These are phyloP conservation scores for Teleogryllus occipitalis DNA, from an alignment of 1,140 invertebrate species.

Conservation along the genomic window DNA sequence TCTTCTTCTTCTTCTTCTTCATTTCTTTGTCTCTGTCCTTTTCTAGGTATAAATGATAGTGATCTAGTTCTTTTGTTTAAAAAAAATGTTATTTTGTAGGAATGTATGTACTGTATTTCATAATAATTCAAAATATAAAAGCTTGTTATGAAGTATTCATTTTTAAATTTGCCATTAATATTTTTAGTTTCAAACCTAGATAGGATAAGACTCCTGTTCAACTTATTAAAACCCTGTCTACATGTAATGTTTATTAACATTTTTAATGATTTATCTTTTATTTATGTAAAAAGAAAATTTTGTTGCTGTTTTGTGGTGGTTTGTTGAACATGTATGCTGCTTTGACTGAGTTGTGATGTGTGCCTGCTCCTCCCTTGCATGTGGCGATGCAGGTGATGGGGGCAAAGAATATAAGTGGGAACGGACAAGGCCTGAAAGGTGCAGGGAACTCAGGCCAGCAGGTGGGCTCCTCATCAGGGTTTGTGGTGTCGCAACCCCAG, in stretches of 20 bases:
- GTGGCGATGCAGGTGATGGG: constrained; percentile 15
- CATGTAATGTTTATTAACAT: not conserved
- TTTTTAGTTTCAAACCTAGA: not conserved
- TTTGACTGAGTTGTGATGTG: constrained; percentile 8
- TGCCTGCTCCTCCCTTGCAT: not conserved
- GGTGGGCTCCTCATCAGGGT: constrained; percentile 3
- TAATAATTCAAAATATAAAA: too few relatives aligned
- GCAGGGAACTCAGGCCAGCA: not conserved
- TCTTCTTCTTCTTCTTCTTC: too few relatives aligned
- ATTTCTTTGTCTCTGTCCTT: too few relatives aligned
- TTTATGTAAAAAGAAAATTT: not conserved
- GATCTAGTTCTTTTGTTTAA: too few relatives aligned
- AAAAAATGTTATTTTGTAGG: too few relatives aligned
- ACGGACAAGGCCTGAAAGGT: constrained; percentile 8
- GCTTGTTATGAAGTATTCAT: too few relatives aligned
- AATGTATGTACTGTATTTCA: too few relatives aligned
- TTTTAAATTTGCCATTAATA: not conserved
- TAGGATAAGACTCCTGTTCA: not conserved
- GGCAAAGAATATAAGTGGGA: constrained; percentile 11
- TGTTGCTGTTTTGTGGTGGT: not conserved
- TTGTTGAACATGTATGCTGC: not conserved
- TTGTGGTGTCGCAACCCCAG: constrained; percentile 20
- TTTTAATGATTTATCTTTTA: not conserved
- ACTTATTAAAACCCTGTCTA: not conserved
- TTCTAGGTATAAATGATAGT: too few relatives aligned